phyloP scores from a whole-genome alignment of 2,888 invertebrate genomes.

The Alitta virens region DNA sequence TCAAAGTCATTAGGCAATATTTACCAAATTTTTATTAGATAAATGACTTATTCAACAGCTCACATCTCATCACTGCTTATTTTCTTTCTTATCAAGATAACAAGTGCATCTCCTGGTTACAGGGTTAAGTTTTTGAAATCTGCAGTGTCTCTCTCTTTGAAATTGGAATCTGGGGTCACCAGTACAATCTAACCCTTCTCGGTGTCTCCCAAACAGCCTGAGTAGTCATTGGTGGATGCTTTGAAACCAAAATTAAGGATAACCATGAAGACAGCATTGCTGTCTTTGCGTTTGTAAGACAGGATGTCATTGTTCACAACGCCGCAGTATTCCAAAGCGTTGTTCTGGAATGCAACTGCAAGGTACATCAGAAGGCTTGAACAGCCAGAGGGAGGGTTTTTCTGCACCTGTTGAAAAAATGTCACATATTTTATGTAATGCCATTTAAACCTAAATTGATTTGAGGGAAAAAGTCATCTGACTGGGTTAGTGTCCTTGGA shows the following conservation, averaged over 20 bases:
- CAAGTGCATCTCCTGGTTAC: constrained; percentile 8
- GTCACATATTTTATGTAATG: background rate
- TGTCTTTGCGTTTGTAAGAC: background rate
- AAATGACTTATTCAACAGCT: no score
- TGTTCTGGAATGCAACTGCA: constrained; percentile 4
- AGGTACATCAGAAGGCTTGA: constrained; percentile 12
- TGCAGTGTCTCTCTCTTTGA: background rate
- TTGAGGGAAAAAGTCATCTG: no score
- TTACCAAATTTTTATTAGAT: no score
- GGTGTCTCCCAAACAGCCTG: background rate
- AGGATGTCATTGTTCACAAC: constrained; percentile 11
- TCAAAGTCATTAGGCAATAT: no score
- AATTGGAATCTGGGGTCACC: background rate
- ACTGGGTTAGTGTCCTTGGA: no score
- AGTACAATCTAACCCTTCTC: background rate
- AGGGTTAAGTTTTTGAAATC: background rate
- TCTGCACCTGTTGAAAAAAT: constrained; percentile 6
- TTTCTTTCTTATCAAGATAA: background rate
- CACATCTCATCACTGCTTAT: no score
- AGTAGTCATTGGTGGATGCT: background rate
- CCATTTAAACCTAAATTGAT: background rate
- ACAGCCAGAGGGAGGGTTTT: background rate
- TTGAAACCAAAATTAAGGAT: constrained; percentile 1
- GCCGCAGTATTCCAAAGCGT: constrained; percentile 2
- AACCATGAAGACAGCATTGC: background rate